phyloP scores from a whole-genome alignment of 2,113 vertebrate genomes.

The Sisor rabdophorus region DNA sequence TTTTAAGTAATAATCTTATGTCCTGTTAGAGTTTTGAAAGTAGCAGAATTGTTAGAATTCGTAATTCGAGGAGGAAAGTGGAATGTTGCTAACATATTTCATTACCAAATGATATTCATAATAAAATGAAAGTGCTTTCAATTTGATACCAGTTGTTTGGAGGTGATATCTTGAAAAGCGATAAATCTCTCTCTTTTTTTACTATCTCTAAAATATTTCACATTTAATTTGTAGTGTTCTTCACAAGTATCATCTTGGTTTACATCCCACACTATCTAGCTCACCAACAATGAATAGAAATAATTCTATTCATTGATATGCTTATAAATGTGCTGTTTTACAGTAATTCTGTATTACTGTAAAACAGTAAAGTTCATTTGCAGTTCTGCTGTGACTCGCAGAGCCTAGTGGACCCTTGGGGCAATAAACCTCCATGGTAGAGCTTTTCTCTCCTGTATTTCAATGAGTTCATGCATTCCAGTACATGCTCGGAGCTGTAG shows the following conservation, averaged over 20 bases:
- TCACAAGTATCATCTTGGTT: neutral
- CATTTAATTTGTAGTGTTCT: neutral
- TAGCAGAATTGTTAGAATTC: neutral
- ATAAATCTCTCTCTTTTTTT: no score
- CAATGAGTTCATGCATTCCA: conserved; percentile 16
- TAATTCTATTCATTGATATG: neutral
- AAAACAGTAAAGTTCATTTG: no score
- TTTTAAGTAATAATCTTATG: neutral
- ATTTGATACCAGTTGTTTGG: neutral
- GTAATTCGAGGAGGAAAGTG: no score
- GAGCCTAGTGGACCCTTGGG: conserved; percentile 17
- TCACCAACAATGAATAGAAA: conserved; percentile 5
- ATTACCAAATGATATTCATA: neutral
- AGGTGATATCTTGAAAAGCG: no score
- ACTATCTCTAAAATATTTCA: neutral
- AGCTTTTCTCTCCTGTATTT: conserved; percentile 15
- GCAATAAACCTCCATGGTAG: neutral
- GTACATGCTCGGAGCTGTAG: conserved; percentile 14
- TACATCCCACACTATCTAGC: neutral
- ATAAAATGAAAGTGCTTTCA: neutral
- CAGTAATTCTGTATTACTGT: neutral
- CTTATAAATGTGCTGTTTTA: neutral
- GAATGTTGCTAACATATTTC: neutral
- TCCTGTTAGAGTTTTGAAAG: neutral
- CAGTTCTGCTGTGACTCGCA: conserved; percentile 15